phyloP scores from a whole-genome alignment of 1,140 invertebrate genomes.

The Frieseomelitta varia region DNA sequence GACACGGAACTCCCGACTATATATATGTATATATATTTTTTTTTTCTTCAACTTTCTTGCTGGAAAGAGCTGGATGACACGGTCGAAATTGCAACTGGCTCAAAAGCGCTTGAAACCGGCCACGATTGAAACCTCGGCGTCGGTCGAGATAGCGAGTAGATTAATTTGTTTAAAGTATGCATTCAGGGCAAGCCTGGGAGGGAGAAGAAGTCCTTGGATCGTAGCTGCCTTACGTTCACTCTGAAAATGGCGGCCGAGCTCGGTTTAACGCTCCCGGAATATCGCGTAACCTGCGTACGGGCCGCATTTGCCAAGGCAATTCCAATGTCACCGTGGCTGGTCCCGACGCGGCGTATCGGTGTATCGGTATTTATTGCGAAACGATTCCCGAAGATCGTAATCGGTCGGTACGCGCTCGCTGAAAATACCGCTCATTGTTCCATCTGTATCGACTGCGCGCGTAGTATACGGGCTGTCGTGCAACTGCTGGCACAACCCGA shows the following conservation, averaged over 20 bases:
- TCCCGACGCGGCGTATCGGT: conserved; percentile 12
- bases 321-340: conserved; percentile 20
- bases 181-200: neutral
- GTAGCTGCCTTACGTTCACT: conserved; percentile 17
- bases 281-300: neutral
- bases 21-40: too few relatives aligned
- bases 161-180: conserved; percentile 32
- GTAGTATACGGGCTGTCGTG: too few relatives aligned
- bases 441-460: neutral
- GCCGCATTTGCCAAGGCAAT: conserved; percentile 13
- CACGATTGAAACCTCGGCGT: too few relatives aligned
- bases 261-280: conserved; percentile 16
- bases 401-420: neutral
- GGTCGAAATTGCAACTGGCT: neutral
- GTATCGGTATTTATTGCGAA: conserved; percentile 19
- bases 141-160: neutral
- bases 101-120: neutral
- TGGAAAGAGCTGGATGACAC: neutral
- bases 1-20: too few relatives aligned
- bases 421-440: neutral
- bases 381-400: conserved; percentile 22
- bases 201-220: conserved; percentile 25
- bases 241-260: conserved; percentile 21
- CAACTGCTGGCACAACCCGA: too few relatives aligned
- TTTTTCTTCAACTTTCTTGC: neutral